phyloP scores from a whole-genome alignment of 2,797 vertebrate species.

The Neosilurus mollespiculum region DNA sequence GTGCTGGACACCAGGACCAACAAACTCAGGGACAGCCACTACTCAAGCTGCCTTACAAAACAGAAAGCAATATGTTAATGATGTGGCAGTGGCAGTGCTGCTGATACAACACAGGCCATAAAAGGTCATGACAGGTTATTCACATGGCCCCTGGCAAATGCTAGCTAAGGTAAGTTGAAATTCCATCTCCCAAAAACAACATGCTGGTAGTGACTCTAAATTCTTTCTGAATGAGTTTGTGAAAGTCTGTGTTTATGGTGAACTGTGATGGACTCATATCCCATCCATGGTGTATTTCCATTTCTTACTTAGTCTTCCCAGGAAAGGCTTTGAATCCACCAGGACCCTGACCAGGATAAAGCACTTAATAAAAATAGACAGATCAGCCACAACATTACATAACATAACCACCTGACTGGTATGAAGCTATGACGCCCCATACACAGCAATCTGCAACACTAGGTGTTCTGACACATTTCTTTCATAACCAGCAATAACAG shows the following conservation, averaged over 20 bases:
- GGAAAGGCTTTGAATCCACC: not conserved
- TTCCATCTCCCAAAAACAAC: not conserved
- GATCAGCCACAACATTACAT: too few relatives aligned
- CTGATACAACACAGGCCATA: conserved; percentile 21
- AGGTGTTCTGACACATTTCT: too few relatives aligned
- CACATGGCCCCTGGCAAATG: not conserved
- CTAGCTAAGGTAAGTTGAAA: not conserved
- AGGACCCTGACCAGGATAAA: not conserved
- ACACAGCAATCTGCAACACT: too few relatives aligned
- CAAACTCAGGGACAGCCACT: conserved; percentile 27
- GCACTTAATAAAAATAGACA: not conserved
- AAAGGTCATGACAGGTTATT: conserved; percentile 20
- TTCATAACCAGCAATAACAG: too few relatives aligned
- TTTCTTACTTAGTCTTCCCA: not conserved
- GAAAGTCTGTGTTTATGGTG: not conserved
- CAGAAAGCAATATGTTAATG: conserved; percentile 34
- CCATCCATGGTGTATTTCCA: not conserved
- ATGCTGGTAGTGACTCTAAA: not conserved
- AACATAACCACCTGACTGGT: too few relatives aligned
- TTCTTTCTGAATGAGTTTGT: not conserved
- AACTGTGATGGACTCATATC: not conserved
- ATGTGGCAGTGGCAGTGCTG: conserved; percentile 21
- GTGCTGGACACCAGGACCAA: conserved; percentile 21
- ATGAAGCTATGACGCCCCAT: too few relatives aligned
- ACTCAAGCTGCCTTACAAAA: conserved; percentile 25